These are phyloP conservation scores for Napeogenes sylphis DNA, from an alignment of 2,888 invertebrate species.

Conservation along the genomic window DNA sequence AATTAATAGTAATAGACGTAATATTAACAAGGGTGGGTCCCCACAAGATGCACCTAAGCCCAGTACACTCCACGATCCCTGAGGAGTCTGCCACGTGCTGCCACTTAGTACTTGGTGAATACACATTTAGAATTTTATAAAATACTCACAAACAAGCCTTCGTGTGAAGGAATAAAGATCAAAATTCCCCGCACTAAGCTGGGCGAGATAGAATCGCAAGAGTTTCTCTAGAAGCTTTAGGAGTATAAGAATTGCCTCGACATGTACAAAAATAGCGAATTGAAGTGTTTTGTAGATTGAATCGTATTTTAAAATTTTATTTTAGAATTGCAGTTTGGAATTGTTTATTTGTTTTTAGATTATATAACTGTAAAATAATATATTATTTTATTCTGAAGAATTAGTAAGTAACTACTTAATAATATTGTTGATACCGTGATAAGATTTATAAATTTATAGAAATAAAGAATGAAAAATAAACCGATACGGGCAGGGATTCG, in stretches of 20 bases:
- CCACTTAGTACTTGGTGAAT: constrained; percentile 68
- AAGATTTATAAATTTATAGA: too few relatives aligned
- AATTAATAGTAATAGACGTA: constrained; percentile 66
- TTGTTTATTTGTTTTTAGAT: constrained; percentile 32
- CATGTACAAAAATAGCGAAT: constrained; percentile 69
- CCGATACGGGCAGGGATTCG: too few relatives aligned
- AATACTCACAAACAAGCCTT: constrained; percentile 34
- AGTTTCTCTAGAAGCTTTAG: constrained; percentile 65
- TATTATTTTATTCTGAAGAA: not conserved
- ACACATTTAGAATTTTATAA: constrained; percentile 44
- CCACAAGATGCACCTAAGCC: constrained; percentile 69
- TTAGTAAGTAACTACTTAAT: not conserved
- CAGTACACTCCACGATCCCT: constrained; percentile 55
- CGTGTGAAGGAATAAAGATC: constrained; percentile 46
- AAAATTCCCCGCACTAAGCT: constrained; percentile 49
- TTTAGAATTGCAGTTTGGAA: constrained; percentile 10
- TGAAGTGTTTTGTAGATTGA: constrained; percentile 62
- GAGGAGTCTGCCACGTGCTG: constrained; percentile 64
- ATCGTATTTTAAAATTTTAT: constrained; percentile 45
- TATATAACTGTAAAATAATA: not conserved
- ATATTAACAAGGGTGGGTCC: constrained; percentile 63
- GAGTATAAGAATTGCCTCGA: constrained; percentile 67
- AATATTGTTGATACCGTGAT: too few relatives aligned
- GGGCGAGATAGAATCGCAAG: constrained; percentile 54
- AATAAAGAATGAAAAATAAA: too few relatives aligned